phyloP scores from a whole-genome alignment of 2,797 vertebrate genomes.

The Myotis vivesi region DNA sequence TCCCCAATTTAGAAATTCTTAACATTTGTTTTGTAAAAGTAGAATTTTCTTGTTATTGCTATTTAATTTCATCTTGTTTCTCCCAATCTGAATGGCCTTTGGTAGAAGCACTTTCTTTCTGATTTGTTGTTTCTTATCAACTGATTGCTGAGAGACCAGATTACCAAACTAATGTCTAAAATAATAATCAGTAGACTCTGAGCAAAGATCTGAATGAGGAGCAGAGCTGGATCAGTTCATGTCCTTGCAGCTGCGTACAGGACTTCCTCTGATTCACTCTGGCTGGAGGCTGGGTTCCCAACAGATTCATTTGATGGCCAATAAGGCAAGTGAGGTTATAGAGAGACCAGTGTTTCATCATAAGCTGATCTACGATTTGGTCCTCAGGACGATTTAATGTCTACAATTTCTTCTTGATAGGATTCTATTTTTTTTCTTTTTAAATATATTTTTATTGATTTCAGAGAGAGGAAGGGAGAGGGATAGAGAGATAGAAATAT shows the following conservation, averaged over 20 bases:
- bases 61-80: constrained; percentile 9
- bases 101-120: neutral
- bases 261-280: neutral
- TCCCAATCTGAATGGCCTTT: neutral
- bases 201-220: neutral
- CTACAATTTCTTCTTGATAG: neutral
- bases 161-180: neutral
- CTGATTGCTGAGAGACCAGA: neutral
- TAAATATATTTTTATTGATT: no score
- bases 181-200: neutral
- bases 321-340: neutral
- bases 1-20: neutral
- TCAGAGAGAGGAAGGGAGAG: no score
- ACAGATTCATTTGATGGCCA: neutral
- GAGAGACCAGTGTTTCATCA: neutral
- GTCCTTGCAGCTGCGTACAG: neutral
- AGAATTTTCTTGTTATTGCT: neutral
- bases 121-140: neutral
- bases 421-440: constrained; percentile 38
- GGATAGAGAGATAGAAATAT: no score
- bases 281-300: neutral
- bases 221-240: neutral
- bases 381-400: neutral
- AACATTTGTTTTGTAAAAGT: neutral
- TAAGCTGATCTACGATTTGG: neutral